phyloP scores from a whole-genome alignment of 2,888 invertebrate genomes.

The Cistogaster globosa region DNA sequence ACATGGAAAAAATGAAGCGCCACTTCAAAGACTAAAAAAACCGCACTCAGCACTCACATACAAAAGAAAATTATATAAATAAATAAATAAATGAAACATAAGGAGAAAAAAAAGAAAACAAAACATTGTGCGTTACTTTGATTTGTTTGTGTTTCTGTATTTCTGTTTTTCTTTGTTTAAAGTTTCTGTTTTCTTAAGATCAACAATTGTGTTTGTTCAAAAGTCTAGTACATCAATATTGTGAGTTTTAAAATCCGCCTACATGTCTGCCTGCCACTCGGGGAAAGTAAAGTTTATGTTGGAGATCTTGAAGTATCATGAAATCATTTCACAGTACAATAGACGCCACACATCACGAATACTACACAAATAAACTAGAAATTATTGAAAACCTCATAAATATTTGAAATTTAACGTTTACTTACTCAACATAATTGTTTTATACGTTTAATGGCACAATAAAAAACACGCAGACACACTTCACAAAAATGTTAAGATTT shows the following conservation, averaged over 20 bases:
- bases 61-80: conserved; percentile 50
- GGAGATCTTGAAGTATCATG: conserved; percentile 17
- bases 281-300: conserved; percentile 54
- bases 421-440: conserved; percentile 5
- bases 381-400: conserved; percentile 11
- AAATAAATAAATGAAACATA: not conserved
- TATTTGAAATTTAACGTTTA: not conserved
- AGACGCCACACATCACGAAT: conserved; percentile 39
- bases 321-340: conserved; percentile 46
- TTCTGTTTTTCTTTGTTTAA: not conserved
- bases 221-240: conserved; percentile 44
- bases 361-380: conserved; percentile 22
- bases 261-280: conserved; percentile 59
- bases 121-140: conserved; percentile 32
- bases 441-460: conserved; percentile 24
- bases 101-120: not conserved
- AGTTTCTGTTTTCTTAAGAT: conserved; percentile 43
- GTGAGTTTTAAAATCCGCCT: conserved; percentile 54
- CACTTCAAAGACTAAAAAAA: conserved; percentile 65
- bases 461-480: conserved; percentile 12
- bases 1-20: conserved; percentile 65
- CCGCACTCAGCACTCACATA: conserved; percentile 34
- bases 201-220: conserved; percentile 43
- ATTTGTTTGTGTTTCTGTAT: not conserved
- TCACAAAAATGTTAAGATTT: conserved; percentile 4